Evolutionary conservation across 30 jellyfish, hydroid and myxozoan species (phyloP), one percentile per base, ranked within the genome.

Genomic region (Hydra vulgaris): DNA sequence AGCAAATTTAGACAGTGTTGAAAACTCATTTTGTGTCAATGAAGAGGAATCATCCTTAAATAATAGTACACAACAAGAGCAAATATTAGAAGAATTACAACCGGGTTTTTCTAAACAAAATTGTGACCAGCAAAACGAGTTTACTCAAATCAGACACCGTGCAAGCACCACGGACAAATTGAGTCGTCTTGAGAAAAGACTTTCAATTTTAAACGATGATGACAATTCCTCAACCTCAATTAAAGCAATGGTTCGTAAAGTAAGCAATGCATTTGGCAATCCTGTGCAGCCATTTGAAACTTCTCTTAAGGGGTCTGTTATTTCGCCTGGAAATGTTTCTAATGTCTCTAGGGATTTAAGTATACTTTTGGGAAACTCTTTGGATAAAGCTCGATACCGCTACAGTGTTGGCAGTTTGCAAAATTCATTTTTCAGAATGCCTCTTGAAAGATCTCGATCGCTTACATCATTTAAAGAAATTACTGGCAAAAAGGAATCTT

Each of bases 251-350:
- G 84, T 92, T 3, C 89, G 98, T 17, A 71, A 84, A 72, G 98
- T 92, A 20, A 92, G 95, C 86, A 89, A 92, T 25, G 98, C 98
- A 0, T 92, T 92, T 82, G 86, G 71, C 72, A 80, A 72, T 1
- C 66, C 87, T 25, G 70, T 80, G 3, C 82, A 70, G 66, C 73
- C 87, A 1, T 80, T 27, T 52, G 83, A 80, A 18, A 70, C 72
- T 52, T 74, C 87, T 7, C 85, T 76, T 12, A 53, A 52, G 18
- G 79, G 24, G 12, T 40, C 61, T 40, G 12, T 12, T 5, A 12
- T 5, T 12, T 5, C 27, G 8, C 27, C 25, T 23, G 27, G 76
- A 40, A 40, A 21, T 20, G 85, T 25, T 27, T 80, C 86, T 54
- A 66, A 26, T 66, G 86, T 79, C 8, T 53, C 87, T 15, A 25